Conservation (phyloP, 2,888 invertebrate genomes). For the Opisthograptis luteolata region DNA sequence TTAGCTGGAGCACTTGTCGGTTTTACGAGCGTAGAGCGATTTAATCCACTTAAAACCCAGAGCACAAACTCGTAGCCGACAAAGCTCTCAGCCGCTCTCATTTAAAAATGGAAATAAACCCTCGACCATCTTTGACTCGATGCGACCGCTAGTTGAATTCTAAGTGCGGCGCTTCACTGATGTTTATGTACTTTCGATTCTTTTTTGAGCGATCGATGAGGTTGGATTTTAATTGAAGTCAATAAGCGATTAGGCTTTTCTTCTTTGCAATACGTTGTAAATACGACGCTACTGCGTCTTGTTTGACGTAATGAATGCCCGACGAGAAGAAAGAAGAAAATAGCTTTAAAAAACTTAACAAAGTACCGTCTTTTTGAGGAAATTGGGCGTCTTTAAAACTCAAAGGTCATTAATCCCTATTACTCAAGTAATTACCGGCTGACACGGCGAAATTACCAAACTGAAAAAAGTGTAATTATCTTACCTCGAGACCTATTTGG, state of each 20-base stretch:
- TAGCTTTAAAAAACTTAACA: neutral
- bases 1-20: constrained; percentile 82
- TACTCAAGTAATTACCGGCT: constrained; percentile 29
- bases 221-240: constrained; percentile 37
- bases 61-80: constrained; percentile 83
- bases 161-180: constrained; percentile 72
- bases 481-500: constrained; percentile 66
- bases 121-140: constrained; percentile 81
- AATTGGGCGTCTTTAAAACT: constrained; percentile 7
- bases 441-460: constrained; percentile 50
- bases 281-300: constrained; percentile 5
- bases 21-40: constrained; percentile 84
- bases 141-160: constrained; percentile 77
- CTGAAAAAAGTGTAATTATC: constrained; percentile 64
- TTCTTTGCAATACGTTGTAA: constrained; percentile 14
- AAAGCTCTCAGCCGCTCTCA: constrained; percentile 84
- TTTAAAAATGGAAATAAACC: constrained; percentile 85
- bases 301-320: constrained; percentile 5
- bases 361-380: neutral
- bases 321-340: constrained; percentile 5
- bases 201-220: constrained; percentile 57
- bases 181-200: constrained; percentile 69
- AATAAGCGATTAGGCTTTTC: constrained; percentile 27
- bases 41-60: constrained; percentile 85
- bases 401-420: constrained; percentile 20